Percentiles rank a stretch among this genome's conserved stretches.
phyloP scores from a whole-genome alignment of 2,113 vertebrate genomes.

The Xyliphius kryptos region DNA sequence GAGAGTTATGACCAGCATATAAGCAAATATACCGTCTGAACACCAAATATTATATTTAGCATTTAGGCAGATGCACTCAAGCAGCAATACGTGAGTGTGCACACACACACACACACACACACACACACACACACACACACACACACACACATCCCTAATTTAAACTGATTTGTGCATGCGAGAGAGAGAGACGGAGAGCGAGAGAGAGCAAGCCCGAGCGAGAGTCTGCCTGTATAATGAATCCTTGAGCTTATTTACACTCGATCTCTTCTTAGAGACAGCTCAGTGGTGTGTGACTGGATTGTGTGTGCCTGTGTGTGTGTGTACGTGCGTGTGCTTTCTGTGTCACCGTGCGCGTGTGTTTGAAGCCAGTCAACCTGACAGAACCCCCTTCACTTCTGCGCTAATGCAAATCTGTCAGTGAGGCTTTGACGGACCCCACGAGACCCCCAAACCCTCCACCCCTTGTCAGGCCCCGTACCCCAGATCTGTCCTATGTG shows the following conservation, averaged over 20 bases:
- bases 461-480: constrained; percentile 25
- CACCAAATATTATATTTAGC: constrained; percentile 29
- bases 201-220: neutral
- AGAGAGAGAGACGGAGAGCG: constrained; percentile 15
- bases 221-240: constrained; percentile 41
- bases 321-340: constrained; percentile 15
- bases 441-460: neutral
- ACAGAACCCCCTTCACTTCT: constrained; percentile 33
- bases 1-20: constrained; percentile 28
- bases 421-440: constrained; percentile 28
- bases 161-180: constrained; percentile 24
- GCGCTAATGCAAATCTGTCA: constrained; percentile 40
- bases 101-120: constrained; percentile 8
- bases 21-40: constrained; percentile 24
- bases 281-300: constrained; percentile 42
- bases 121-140: neutral
- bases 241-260: constrained; percentile 45
- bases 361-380: constrained; percentile 33
- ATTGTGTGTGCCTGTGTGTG: constrained; percentile 19
- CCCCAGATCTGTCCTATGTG: constrained; percentile 28
- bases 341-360: constrained; percentile 3
- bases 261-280: constrained; percentile 41
- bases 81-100: constrained; percentile 8
- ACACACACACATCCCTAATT: constrained; percentile 3
- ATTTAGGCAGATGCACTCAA: constrained; percentile 15